A percentile compares a stretch with the other conserved stretches of the same genome.
Evolutionary conservation across 2,888 invertebrate species (phyloP).

Genomic region (Parapristionchus giblindavisi): DNA sequence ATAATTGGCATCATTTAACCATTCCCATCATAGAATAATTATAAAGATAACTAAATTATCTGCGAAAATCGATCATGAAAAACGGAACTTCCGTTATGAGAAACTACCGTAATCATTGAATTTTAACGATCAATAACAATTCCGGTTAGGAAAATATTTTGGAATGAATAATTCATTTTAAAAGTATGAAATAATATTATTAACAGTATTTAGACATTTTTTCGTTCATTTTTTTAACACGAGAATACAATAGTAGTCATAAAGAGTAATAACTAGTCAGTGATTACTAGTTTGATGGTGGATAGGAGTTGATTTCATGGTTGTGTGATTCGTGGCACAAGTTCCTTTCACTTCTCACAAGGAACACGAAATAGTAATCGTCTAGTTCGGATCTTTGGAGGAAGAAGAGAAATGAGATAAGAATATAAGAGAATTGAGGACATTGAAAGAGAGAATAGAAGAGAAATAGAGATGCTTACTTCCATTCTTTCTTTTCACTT

Average conservation of each 20-base stretch:
- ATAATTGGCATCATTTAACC: no score
- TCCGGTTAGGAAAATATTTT: no score
- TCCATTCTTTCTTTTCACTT: background rate
- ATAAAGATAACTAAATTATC: slow-evolving; percentile 4
- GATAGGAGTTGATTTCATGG: no score
- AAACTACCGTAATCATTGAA: background rate
- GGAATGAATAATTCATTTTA: no score
- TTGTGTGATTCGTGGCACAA: no score
- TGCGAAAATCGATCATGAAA: background rate
- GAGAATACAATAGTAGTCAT: no score
- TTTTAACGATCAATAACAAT: background rate
- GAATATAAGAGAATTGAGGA: slow-evolving; percentile 23
- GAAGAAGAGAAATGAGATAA: slow-evolving; percentile 14
- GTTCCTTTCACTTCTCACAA: background rate
- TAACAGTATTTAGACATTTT: no score
- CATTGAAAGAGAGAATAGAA: slow-evolving; percentile 12
- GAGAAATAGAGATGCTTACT: background rate
- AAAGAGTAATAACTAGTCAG: no score
- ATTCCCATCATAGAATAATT: no score
- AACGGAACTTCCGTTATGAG: background rate
- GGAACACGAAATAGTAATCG: slow-evolving; percentile 15
- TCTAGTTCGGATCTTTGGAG: slow-evolving; percentile 12
- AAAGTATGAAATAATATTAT: no score
- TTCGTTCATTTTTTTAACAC: no score
- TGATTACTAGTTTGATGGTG: no score